Base-by-base conservation (phyloP, 2,888 invertebrate species). In the Ochlodes sylvanus region DNA sequence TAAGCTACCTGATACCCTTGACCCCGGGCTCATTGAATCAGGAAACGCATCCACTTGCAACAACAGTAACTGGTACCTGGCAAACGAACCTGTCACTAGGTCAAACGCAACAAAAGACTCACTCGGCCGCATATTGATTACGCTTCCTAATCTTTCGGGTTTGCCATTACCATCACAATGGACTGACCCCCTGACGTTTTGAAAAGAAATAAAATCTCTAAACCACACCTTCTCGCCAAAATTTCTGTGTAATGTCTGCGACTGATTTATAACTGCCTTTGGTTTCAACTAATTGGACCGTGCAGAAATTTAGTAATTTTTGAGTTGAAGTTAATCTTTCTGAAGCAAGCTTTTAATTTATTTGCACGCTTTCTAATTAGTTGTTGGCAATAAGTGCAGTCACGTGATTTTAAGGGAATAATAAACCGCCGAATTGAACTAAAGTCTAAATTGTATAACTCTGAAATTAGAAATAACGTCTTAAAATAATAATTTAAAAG, bases 41-140 rank as follows among this genome's bases (percentile, higher is more conserved):
- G 60, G 60, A 66, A 64, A 63, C 64, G 68, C 64, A 68, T 66
- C 61, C 68, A 71, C 72, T 72, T 74, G 72, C 69, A 61, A 54
- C 32, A 1, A 55, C 34, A 56, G 12, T 6, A 50, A 9, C 12
- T 4, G 15, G 70, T 69, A 72, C 79, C 76, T 81, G 82, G 80
- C 79, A 80, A 82, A 68, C 70, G 71, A 83, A 92, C 91, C 89
- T 92, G 92, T 80, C 79, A 77, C 69, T 77, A 81, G 90, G 90
- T 90, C 89, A 91, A 73, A 74, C n/a, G n/a, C 60, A 61, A 87
- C 84, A 86, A 89, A 82, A 79, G 80, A 75, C 76, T 76, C 75
- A 76, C 72, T 74, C 69, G 74, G 75, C 72, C 73, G 73, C 74
- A 75, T 82, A 86, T 85, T 80, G 83, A 85, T 83, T 83, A 77